Evolutionary conservation across 2,888 invertebrate genomes (phyloP), one percentile per base, ranked within the genome.

Genomic region (Chloroclysta siterata): DNA sequence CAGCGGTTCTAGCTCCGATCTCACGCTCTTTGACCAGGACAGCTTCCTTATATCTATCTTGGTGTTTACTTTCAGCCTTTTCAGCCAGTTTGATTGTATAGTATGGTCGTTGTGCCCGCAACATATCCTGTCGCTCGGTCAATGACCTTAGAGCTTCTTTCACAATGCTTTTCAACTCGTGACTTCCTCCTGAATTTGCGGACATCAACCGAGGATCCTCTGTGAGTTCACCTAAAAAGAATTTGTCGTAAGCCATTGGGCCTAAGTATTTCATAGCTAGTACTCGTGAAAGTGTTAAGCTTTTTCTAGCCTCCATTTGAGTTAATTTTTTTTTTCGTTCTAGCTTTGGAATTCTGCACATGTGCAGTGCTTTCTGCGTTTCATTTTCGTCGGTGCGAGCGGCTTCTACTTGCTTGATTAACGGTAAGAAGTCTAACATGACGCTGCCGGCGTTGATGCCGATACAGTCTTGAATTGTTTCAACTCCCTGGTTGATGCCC

Each of bases 211-310:
- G 79, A 42, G 75, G 78, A 63, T 92, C 90, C 33, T 85, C 79
- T 14, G 73, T 77, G 0, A 92, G 81, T 50, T 84, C 82, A 66
- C 86, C 83, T 17, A 92, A 81, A 70, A 91, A 92, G 75, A 92
- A 92, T 66, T 92, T 93, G 69, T 92, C 93, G 42, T 90, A 89
- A 6, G 93, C 92, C 92, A 92, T 92, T 1, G 90, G 90, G 0
- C 91, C 93, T 7, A 92, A 78, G 76, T 93, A 93, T 77, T 93
- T 93, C 89, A 89, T 90, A 36, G 93, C 91, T 36, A 93, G 82
- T 14, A 93, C 92, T 33, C 91, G 84, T 17, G 88, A 78, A 63
- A 93, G 75, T 0, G 83, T 89, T n/a, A 80, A 72, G 69, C 84
- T 75, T 72, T 88, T 89, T 41, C 90, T 81, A 7, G 89, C 88